Evolutionary conservation across 1,140 invertebrate species (phyloP).

Genomic region (Arion vulgaris): DNA sequence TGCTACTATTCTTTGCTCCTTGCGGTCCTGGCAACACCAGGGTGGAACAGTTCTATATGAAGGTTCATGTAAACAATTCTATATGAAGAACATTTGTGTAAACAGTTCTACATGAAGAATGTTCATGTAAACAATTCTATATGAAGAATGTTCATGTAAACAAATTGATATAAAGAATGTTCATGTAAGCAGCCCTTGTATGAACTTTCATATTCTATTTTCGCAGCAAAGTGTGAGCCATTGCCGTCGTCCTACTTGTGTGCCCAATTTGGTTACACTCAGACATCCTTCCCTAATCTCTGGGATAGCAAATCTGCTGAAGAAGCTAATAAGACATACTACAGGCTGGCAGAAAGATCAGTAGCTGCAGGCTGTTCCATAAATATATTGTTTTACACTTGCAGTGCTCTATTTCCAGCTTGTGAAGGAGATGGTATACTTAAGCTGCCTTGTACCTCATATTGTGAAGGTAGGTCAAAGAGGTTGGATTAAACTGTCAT

Average conservation of each 20-base stretch:
- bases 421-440: conserved; percentile 27
- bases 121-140: too few relatives aligned
- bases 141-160: too few relatives aligned
- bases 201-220: neutral
- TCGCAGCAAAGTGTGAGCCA: conserved; percentile 21
- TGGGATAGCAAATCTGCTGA: conserved; percentile 1
- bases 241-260: neutral
- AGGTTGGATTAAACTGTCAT: too few relatives aligned
- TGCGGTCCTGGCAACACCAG: too few relatives aligned
- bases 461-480: conserved; percentile 36
- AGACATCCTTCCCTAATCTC: conserved; percentile 27
- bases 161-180: too few relatives aligned
- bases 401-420: conserved; percentile 18
- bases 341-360: conserved; percentile 4
- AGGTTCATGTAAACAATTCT: too few relatives aligned
- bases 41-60: too few relatives aligned
- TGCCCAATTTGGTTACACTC: conserved; percentile 11
- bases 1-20: too few relatives aligned
- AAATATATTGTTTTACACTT: conserved; percentile 23
- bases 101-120: too few relatives aligned
- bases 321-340: conserved; percentile 16
- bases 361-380: conserved; percentile 24
- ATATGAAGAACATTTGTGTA: too few relatives aligned
- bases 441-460: conserved; percentile 10
- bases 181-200: too few relatives aligned